Evolutionary conservation across 2,797 vertebrate species (phyloP).

Genomic region (Gila robusta): DNA sequence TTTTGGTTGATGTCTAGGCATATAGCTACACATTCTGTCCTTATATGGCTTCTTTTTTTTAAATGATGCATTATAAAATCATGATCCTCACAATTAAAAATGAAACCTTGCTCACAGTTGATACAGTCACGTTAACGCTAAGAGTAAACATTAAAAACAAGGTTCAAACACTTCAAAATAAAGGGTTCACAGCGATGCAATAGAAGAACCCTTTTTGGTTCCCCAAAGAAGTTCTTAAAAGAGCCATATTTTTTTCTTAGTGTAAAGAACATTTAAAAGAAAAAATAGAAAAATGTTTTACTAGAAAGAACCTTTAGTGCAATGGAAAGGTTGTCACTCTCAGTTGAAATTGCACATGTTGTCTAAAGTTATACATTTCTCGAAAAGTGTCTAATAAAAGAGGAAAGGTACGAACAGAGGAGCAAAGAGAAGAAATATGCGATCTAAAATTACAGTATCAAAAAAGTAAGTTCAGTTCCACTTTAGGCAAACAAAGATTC

Average conservation of each 20-base stretch:
- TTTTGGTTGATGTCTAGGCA: constrained; percentile 33
- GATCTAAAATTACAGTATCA: not conserved
- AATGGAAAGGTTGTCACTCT: not conserved
- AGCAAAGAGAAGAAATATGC: not conserved
- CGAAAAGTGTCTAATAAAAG: not conserved
- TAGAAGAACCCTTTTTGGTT: not conserved
- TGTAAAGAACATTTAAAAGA: not conserved
- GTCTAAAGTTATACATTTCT: not conserved
- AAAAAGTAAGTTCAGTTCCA: not conserved
- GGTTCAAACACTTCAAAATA: not conserved
- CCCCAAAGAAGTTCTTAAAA: not conserved
- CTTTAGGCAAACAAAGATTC: not conserved
- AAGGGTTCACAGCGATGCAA: not conserved
- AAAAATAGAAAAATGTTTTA: no score
- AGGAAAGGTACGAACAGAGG: not conserved
- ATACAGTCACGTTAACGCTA: not conserved
- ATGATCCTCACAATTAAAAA: not conserved
- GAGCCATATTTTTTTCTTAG: not conserved
- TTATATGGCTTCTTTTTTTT: not conserved
- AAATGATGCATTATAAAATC: not conserved
- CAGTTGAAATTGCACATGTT: not conserved
- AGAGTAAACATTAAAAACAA: not conserved
- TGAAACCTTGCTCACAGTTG: not conserved
- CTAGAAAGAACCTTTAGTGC: not conserved
- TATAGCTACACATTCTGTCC: not conserved